Evolutionary conservation across 2,888 invertebrate species (phyloP).

Genomic region (Drosophila siamana): DNA sequence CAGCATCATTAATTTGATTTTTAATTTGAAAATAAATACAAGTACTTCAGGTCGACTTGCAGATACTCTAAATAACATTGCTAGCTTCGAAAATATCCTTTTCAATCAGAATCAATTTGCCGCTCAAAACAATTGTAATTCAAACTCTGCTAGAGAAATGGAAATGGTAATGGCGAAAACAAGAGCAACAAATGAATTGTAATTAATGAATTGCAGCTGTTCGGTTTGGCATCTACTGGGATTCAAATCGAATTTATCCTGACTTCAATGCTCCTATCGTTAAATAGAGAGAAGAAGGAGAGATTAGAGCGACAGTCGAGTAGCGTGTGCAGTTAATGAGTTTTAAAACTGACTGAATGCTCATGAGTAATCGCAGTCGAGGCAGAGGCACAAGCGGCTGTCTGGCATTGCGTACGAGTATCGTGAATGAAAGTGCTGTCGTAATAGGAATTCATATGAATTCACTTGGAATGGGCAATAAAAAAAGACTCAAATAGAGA

Average conservation of each 20-base stretch:
- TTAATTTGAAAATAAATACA: conserved; percentile 4
- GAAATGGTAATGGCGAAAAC: not conserved
- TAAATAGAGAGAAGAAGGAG: not conserved
- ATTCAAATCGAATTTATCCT: conserved; percentile 20
- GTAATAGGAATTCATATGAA: conserved; percentile 8
- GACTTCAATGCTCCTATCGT: not conserved
- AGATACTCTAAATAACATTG: not conserved
- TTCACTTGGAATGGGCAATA: conserved; percentile 1
- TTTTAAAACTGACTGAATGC: conserved; percentile 4
- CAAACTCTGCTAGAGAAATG: conserved; percentile 14
- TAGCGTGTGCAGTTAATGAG: conserved; percentile 7
- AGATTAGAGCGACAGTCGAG: not conserved
- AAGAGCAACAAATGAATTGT: conserved; percentile 25
- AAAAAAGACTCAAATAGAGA: conserved; percentile 5
- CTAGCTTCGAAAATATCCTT: not conserved
- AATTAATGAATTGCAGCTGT: conserved; percentile 19
- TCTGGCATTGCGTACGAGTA: not conserved
- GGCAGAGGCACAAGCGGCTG: not conserved
- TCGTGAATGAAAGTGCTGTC: conserved; percentile 7
- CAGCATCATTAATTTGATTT: conserved; percentile 12
- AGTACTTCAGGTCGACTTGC: not conserved
- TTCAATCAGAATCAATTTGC: not conserved
- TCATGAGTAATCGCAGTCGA: conserved; percentile 8
- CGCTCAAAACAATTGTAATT: conserved; percentile 4
- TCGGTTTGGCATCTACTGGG: not conserved